Percentiles rank a stretch among this genome's conserved stretches.
Conservation (phyloP, 2,113 vertebrate species). For the Eulacestoma nigropectus region DNA sequence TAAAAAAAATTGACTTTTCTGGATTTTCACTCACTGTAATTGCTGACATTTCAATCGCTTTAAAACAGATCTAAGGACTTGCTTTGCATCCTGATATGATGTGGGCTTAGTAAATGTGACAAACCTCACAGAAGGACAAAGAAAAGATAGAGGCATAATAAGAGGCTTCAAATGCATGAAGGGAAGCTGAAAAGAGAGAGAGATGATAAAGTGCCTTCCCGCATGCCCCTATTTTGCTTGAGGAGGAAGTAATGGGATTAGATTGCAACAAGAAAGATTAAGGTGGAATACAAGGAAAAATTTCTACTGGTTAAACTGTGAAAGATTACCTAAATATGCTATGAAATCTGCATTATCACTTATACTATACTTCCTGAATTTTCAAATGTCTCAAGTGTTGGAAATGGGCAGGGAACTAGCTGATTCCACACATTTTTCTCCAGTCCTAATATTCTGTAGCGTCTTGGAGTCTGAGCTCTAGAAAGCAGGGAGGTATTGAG, state of each 20-base stretch:
- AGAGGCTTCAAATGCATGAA: background rate
- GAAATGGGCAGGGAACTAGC: background rate
- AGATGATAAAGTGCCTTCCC: background rate
- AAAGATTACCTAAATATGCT: background rate
- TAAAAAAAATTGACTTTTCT: background rate
- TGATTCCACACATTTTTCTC: background rate
- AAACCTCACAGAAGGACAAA: background rate
- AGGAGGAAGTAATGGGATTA: background rate
- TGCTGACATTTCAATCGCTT: conserved; percentile 11
- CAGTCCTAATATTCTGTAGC: background rate
- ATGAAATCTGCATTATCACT: background rate
- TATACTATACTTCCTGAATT: background rate
- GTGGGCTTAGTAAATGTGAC: background rate
- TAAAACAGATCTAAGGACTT: background rate
- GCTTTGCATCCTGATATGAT: background rate
- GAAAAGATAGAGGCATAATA: background rate
- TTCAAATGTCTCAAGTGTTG: background rate
- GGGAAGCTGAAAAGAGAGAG: background rate
- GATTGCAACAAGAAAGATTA: background rate
- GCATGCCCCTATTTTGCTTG: background rate
- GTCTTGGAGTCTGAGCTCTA: background rate
- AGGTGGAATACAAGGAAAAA: background rate
- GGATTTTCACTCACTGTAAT: background rate
- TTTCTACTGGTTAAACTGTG: background rate
- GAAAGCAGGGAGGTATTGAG: background rate